Evolutionary conservation across 1,140 invertebrate species (phyloP).

Genomic region (Diachasma alloeum): DNA sequence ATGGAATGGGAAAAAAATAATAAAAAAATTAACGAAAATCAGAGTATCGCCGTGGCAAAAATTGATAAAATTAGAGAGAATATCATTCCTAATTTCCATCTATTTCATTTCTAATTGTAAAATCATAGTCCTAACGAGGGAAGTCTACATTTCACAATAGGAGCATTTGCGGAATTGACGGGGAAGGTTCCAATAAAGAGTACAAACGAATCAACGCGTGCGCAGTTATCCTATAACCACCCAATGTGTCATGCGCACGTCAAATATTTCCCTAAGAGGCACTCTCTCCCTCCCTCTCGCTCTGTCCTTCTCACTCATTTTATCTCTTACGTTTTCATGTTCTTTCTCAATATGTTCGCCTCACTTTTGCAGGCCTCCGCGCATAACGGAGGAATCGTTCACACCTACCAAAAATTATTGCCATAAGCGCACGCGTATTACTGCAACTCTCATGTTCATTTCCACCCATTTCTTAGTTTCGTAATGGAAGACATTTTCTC

Average conservation of each 20-base stretch:
- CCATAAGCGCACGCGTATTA: constrained; percentile 53
- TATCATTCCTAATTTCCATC: neutral
- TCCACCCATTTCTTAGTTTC: neutral
- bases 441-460: neutral
- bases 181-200: neutral
- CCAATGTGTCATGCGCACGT: constrained; percentile 44
- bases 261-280: constrained; percentile 11
- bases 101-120: neutral
- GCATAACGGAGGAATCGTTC: constrained; percentile 47
- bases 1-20: too few relatives aligned
- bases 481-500: neutral
- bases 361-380: constrained; percentile 14
- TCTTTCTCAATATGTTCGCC: neutral
- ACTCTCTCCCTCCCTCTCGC: neutral
- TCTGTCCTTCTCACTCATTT: neutral
- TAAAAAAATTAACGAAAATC: too few relatives aligned
- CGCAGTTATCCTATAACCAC: constrained; percentile 36
- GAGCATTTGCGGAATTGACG: neutral
- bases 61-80: constrained; percentile 26
- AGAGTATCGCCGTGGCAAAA: constrained; percentile 32
- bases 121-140: neutral
- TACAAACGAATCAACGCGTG: constrained; percentile 43
- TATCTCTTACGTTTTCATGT: neutral
- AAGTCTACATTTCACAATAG: neutral
- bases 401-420: constrained; percentile 59